These are phyloP conservation scores for Cryptoblepharus egeriae DNA, from an alignment of 2,797 vertebrate genomes.

Conservation along the genomic window DNA sequence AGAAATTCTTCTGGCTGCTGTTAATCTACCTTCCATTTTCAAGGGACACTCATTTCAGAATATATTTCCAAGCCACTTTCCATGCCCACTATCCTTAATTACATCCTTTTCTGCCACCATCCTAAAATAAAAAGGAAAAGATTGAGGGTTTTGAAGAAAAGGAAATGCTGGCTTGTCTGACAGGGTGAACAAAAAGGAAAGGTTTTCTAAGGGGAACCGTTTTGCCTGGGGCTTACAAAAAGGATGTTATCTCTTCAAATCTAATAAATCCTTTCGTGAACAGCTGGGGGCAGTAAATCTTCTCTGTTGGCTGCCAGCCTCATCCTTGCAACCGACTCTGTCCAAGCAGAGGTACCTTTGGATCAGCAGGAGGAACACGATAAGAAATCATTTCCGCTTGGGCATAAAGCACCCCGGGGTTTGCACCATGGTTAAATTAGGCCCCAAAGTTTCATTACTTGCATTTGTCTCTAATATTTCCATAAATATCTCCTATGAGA, in stretches of 20 bases:
- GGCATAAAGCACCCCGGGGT: background rate
- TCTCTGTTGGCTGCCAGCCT: slow-evolving; percentile 25
- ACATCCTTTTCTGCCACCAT: background rate
- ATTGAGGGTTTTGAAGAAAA: slow-evolving; percentile 19
- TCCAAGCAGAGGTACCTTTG: slow-evolving; percentile 25
- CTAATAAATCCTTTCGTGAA: slow-evolving; percentile 34
- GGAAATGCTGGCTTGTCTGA: slow-evolving; percentile 20
- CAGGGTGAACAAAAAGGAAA: background rate
- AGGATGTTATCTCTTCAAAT: slow-evolving; percentile 31
- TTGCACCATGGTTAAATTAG: slow-evolving; percentile 15
- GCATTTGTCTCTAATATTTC: slow-evolving; percentile 23
- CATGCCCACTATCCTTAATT: background rate
- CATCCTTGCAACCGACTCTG: slow-evolving; percentile 30
- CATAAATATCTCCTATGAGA: background rate
- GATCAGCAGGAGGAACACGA: background rate
- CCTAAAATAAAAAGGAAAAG: slow-evolving; percentile 26
- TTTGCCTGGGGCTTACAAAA: slow-evolving; percentile 37
- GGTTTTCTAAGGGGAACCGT: slow-evolving; percentile 9
- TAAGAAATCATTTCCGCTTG: background rate
- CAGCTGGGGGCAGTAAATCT: slow-evolving; percentile 64
- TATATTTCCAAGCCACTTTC: background rate
- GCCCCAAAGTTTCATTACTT: background rate
- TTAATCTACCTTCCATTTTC: background rate
- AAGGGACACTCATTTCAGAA: background rate
- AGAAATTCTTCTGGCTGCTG: background rate